These are phyloP conservation scores for Eremophila alpestris DNA, from an alignment of 2,797 vertebrate species.

Conservation along the genomic window DNA sequence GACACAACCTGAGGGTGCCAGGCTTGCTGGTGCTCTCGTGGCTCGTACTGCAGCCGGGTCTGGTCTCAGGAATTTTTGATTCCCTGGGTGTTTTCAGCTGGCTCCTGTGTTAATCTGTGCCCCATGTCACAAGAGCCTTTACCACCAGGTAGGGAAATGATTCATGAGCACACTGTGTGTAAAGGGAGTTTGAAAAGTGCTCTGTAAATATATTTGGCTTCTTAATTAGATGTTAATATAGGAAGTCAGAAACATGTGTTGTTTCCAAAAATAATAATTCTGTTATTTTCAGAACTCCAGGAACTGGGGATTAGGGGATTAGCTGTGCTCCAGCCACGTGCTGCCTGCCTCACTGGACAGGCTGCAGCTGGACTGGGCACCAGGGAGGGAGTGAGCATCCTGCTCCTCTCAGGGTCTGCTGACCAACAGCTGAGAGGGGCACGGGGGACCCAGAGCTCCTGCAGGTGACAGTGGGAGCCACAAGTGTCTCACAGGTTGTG, in stretches of 20 bases:
- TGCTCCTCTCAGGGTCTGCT: neutral
- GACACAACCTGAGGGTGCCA: neutral
- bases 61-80: neutral
- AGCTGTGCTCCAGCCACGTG: neutral
- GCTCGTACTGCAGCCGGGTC: neutral
- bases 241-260: neutral
- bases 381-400: neutral
- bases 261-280: neutral
- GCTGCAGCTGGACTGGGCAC: neutral
- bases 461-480: neutral
- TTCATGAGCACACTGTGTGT: neutral
- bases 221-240: neutral
- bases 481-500: neutral
- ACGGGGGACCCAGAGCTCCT: neutral
- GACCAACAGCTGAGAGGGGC: neutral
- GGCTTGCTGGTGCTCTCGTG: neutral
- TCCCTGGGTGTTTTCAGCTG: neutral
- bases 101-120: neutral
- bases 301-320: neutral
- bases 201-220: neutral
- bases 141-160: neutral
- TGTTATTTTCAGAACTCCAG: neutral
- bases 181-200: neutral
- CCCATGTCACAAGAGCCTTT: neutral
- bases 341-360: accelerated